These are phyloP conservation scores for Manis pentadactyla DNA, from an alignment of 2,797 vertebrate genomes.

Conservation along the genomic window DNA sequence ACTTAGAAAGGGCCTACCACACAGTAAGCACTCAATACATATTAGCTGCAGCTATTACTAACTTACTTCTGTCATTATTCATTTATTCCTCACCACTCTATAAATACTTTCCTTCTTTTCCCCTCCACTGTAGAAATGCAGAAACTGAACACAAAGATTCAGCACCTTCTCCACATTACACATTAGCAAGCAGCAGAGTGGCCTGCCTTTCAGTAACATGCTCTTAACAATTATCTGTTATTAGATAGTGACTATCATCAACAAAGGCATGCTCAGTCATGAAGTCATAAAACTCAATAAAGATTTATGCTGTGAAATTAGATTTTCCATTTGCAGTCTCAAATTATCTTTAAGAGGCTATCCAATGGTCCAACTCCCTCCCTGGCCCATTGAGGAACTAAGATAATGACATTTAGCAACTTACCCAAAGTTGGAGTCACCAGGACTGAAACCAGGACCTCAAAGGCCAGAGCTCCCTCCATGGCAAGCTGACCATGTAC, in stretches of 20 bases:
- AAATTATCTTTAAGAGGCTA: not conserved
- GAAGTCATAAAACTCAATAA: not conserved
- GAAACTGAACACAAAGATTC: not conserved
- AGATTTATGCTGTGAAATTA: not conserved
- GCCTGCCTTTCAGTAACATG: not conserved
- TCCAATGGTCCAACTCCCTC: not conserved
- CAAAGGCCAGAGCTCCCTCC: not conserved
- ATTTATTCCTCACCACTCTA: not conserved
- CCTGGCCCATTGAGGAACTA: not conserved
- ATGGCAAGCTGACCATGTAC: rapidly evolving
- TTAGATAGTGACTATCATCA: rapidly evolving
- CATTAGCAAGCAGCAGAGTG: not conserved
- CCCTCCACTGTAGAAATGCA: not conserved
- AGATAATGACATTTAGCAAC: not conserved
- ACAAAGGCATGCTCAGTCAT: not conserved
- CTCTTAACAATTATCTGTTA: not conserved
- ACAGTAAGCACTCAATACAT: not conserved
- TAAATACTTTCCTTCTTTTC: not conserved
- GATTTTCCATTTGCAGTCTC: not conserved
- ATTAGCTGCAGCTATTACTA: too few species aligned
- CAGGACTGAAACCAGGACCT: not conserved
- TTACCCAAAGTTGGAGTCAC: not conserved
- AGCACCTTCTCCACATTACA: not conserved
- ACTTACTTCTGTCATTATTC: not conserved
- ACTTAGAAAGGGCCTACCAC: not conserved